Evolutionary conservation across 2,113 vertebrate genomes (phyloP).

Genomic region (Xiphorhynchus elegans): DNA sequence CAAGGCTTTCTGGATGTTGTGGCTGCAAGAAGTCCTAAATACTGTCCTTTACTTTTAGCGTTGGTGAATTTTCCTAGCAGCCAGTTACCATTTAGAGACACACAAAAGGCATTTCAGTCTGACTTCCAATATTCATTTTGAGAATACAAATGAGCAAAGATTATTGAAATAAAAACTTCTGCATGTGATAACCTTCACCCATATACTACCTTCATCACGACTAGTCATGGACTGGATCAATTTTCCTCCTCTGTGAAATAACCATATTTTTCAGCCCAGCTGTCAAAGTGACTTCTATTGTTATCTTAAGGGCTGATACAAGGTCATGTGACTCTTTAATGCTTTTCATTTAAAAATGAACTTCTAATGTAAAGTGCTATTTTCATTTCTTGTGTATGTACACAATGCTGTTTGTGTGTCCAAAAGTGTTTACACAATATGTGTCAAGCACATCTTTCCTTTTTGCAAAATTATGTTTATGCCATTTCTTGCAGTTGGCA

Average conservation of each 20-base stretch:
- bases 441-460: neutral
- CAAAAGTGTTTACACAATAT: neutral
- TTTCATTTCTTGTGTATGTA: neutral
- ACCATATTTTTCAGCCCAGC: slow-evolving; percentile 3
- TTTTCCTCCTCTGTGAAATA: neutral
- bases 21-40: neutral
- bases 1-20: neutral
- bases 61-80: neutral
- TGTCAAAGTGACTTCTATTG: neutral
- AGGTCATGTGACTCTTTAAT: slow-evolving; percentile 36
- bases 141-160: neutral
- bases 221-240: neutral
- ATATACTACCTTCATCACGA: neutral
- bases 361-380: slow-evolving; percentile 16
- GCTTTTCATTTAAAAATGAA: slow-evolving; percentile 33
- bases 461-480: slow-evolving; percentile 35
- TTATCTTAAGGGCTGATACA: slow-evolving; percentile 6
- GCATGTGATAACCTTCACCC: neutral
- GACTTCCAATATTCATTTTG: neutral
- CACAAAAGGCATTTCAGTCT: neutral
- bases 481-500: slow-evolving; percentile 22
- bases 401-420: neutral
- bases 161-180: slow-evolving; percentile 1
- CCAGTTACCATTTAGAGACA: neutral
- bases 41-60: neutral